Percentiles rank a stretch among this genome's conserved stretches.
Conservation (phyloP, 64 coral and sea anemone genomes). For the Montipora capricornis region DNA sequence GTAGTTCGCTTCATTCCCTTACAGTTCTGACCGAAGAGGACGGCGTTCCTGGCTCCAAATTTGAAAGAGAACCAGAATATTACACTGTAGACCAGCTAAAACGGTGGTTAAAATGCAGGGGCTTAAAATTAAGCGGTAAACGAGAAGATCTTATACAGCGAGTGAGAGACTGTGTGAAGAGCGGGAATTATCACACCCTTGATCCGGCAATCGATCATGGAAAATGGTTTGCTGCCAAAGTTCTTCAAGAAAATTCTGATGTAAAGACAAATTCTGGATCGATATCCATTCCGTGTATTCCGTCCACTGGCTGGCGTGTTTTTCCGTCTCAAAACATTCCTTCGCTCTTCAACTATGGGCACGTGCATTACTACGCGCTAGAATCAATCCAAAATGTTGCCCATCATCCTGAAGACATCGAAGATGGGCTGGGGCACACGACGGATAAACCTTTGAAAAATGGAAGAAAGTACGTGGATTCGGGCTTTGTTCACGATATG, state of each 20-base stretch:
- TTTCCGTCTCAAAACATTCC: slow-evolving; percentile 42
- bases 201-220: slow-evolving; percentile 30
- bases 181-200: slow-evolving; percentile 14
- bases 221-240: slow-evolving; percentile 41
- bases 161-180: slow-evolving; percentile 15
- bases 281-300: background rate
- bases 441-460: too few relatives aligned
- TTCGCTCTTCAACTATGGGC: slow-evolving; percentile 30
- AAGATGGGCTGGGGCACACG: too few relatives aligned
- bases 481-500: too few relatives aligned
- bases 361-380: too few relatives aligned
- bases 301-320: background rate
- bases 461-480: too few relatives aligned
- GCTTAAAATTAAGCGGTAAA: slow-evolving; percentile 51
- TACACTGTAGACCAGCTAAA: slow-evolving; percentile 43
- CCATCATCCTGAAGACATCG: too few relatives aligned
- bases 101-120: slow-evolving; percentile 51
- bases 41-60: slow-evolving; percentile 46
- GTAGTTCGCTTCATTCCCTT: background rate
- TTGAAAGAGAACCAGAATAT: slow-evolving; percentile 21
- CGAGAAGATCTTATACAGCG: slow-evolving; percentile 27
- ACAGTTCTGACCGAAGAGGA: slow-evolving; percentile 49
- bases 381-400: too few relatives aligned
- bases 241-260: background rate
- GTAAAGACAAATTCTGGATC: slow-evolving; percentile 6